These are phyloP conservation scores for Erythrolamprus reginae DNA, from an alignment of 2,113 vertebrate genomes.

Conservation along the genomic window DNA sequence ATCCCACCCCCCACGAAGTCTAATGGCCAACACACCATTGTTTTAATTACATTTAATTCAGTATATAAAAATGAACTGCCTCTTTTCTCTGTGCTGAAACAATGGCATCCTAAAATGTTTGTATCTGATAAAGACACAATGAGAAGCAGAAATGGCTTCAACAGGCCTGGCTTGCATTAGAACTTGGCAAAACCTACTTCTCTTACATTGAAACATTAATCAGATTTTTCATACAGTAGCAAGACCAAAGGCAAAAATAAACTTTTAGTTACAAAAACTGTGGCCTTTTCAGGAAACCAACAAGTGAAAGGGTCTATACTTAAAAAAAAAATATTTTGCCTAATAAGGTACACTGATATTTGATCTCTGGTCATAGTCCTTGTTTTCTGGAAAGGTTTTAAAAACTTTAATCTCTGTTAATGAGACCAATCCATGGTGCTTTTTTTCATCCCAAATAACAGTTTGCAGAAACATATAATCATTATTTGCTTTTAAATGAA, in stretches of 20 bases:
- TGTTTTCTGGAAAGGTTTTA: slow-evolving; percentile 38
- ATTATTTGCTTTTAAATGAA: slow-evolving; percentile 41
- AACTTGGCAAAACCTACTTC: slow-evolving; percentile 29
- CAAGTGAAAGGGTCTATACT: not conserved
- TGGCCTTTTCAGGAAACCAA: slow-evolving; percentile 11
- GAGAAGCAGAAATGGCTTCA: slow-evolving; percentile 22
- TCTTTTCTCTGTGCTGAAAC: not conserved
- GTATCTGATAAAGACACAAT: slow-evolving; percentile 5
- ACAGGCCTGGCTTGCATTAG: slow-evolving; percentile 20
- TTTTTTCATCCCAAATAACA: not conserved
- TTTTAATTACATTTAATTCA: slow-evolving; percentile 38
- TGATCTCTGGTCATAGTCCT: slow-evolving; percentile 18
- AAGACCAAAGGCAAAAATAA: slow-evolving; percentile 35
- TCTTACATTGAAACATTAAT: slow-evolving; percentile 34
- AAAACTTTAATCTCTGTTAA: slow-evolving; percentile 43
- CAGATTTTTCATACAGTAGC: slow-evolving; percentile 20
- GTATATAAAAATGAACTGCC: slow-evolving; percentile 29
- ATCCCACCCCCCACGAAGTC: not conserved
- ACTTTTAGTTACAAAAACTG: slow-evolving; percentile 38
- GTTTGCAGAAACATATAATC: slow-evolving; percentile 36
- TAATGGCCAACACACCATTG: not conserved
- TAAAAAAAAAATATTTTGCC: slow-evolving; percentile 32
- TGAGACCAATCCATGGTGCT: not conserved
- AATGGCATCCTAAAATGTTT: not conserved
- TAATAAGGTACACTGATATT: slow-evolving; percentile 23